A percentile compares a stretch with the other conserved stretches of the same genome.
phyloP scores from a whole-genome alignment of 2,113 vertebrate genomes.

The Ovibos moschatus region DNA sequence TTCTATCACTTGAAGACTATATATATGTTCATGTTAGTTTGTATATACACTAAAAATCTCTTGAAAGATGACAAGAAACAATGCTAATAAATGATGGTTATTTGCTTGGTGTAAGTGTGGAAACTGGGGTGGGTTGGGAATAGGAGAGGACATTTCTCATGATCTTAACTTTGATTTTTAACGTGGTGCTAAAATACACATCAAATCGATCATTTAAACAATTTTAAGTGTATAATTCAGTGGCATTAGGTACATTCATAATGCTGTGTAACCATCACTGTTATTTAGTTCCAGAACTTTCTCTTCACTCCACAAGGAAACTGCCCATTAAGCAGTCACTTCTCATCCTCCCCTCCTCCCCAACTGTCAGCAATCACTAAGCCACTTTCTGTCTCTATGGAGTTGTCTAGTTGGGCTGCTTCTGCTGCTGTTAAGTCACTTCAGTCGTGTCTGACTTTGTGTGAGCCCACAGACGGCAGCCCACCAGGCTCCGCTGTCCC shows the following conservation, averaged over 20 bases:
- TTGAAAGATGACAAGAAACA: not conserved
- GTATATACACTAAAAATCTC: not conserved
- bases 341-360: not conserved
- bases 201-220: not conserved
- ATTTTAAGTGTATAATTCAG: not conserved
- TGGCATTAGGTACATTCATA: not conserved
- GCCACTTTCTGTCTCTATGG: not conserved
- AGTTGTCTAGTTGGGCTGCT: not conserved
- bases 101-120: not conserved
- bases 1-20: not conserved
- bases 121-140: not conserved
- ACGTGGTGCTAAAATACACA: not conserved
- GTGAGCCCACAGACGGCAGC: no score
- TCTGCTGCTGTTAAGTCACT: no score
- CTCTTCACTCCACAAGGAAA: not conserved
- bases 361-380: not conserved
- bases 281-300: not conserved
- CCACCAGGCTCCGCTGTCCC: no score
- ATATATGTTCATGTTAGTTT: not conserved
- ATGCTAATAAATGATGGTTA: not conserved
- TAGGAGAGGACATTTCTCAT: not conserved
- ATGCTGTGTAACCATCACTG: not conserved
- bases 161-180: not conserved
- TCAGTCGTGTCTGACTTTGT: no score
- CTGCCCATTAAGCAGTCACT: not conserved